A percentile compares a stretch with the other conserved stretches of the same genome.
Evolutionary conservation across 2,888 invertebrate species (phyloP).

Genomic region (Petrophora chlorosata): DNA sequence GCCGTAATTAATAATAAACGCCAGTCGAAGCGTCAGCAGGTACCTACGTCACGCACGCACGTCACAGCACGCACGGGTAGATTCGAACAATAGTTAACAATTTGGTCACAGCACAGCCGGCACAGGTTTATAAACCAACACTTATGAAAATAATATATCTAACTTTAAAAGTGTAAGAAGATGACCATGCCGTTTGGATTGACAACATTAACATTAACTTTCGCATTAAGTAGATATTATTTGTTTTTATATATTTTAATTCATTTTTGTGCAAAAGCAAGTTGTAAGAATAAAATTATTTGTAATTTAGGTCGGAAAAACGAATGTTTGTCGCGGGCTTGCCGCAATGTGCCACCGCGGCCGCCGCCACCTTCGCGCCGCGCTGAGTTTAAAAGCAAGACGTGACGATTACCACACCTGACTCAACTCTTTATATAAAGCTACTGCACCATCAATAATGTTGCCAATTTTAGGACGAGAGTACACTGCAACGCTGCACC

Average conservation of each 20-base stretch:
- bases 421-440: constrained; percentile 82
- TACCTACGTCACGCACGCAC: constrained; percentile 13
- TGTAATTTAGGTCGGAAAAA: constrained; percentile 3
- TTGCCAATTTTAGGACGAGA: constrained; percentile 68
- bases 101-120: no score
- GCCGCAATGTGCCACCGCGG: constrained; percentile 17
- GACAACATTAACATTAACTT: no score
- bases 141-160: no score
- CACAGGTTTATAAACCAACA: no score
- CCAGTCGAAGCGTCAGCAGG: background rate
- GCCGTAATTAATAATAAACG: constrained; percentile 4
- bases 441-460: constrained; percentile 70
- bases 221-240: no score
- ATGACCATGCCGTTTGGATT: no score
- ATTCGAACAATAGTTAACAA: no score
- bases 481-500: constrained; percentile 53
- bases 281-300: background rate
- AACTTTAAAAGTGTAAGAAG: no score
- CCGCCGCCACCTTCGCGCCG: constrained; percentile 15
- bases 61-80: background rate
- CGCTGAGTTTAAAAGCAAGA: constrained; percentile 53
- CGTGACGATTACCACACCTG: constrained; percentile 71
- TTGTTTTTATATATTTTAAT: no score
- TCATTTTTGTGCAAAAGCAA: no score
- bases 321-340: constrained; percentile 14